A percentile compares a stretch with the other conserved stretches of the same genome.
These are phyloP conservation scores for Lysiphlebus fabarum DNA, from an alignment of 1,140 invertebrate genomes.

Conservation along the genomic window DNA sequence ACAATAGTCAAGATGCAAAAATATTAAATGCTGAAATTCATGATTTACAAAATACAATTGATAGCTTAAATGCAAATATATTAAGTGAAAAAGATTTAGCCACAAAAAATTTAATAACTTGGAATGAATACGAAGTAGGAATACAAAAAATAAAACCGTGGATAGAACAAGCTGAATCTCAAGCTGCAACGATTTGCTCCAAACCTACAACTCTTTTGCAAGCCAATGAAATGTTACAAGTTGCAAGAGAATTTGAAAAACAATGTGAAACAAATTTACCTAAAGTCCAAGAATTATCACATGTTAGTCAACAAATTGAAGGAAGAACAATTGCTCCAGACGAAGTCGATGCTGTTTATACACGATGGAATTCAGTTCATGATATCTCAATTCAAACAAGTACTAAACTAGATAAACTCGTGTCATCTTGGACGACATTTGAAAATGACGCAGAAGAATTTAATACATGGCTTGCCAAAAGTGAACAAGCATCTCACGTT, in stretches of 20 bases:
- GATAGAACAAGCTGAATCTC: conserved; percentile 81
- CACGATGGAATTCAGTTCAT: conserved; percentile 73
- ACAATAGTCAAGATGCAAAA: conserved; percentile 64
- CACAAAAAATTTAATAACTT: conserved; percentile 73
- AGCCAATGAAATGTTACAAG: conserved; percentile 71
- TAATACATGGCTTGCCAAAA: conserved; percentile 68
- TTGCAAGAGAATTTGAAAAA: conserved; percentile 66
- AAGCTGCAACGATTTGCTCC: conserved; percentile 64
- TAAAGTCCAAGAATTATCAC: conserved; percentile 68
- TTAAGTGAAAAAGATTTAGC: conserved; percentile 70
- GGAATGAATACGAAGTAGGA: conserved; percentile 79
- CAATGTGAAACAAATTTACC: conserved; percentile 75
- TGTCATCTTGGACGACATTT: conserved; percentile 76
- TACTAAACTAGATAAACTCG: conserved; percentile 74
- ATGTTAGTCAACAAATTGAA: conserved; percentile 69
- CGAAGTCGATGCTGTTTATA: conserved; percentile 78
- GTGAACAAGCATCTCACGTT: conserved; percentile 59
- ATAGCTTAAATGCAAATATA: conserved; percentile 66
- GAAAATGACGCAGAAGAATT: conserved; percentile 69
- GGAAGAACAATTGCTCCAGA: conserved; percentile 71
- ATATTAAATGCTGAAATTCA: conserved; percentile 67
- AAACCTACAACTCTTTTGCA: conserved; percentile 76
- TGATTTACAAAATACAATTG: conserved; percentile 66
- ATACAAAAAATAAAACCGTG: conserved; percentile 81
- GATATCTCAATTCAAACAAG: conserved; percentile 70